phyloP scores from a whole-genome alignment of 2,797 vertebrate genomes.

The Lycodopsis pacificus region DNA sequence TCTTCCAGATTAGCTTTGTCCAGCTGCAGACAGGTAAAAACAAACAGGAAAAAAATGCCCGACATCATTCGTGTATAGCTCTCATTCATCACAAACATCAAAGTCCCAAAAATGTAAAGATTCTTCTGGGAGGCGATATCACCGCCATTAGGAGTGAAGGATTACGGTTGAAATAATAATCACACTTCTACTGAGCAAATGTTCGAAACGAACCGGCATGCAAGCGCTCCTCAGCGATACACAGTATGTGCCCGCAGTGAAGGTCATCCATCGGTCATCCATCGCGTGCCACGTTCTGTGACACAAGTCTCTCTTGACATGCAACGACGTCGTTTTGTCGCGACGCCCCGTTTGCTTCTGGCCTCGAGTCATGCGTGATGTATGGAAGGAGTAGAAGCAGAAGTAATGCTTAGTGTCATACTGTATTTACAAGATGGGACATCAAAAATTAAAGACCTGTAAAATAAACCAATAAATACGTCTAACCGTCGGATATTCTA shows the following conservation, averaged over 20 bases:
- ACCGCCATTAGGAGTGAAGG: too few relatives aligned
- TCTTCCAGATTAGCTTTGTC: constrained; percentile 34
- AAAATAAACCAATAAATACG: neutral
- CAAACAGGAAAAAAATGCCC: neutral
- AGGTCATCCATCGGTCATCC: constrained; percentile 29
- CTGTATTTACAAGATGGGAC: neutral
- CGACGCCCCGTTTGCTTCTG: neutral
- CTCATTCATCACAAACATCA: constrained; percentile 8
- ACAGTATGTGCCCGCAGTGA: constrained; percentile 14
- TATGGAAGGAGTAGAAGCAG: constrained; percentile 7
- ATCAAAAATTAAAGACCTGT: neutral
- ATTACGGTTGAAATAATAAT: neutral
- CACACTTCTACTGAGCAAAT: neutral
- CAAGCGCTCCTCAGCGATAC: constrained; percentile 1
- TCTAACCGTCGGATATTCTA: constrained; percentile 1
- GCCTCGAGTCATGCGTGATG: constrained; percentile 27
- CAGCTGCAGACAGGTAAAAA: constrained; percentile 15
- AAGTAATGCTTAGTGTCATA: neutral
- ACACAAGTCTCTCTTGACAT: constrained; percentile 19
- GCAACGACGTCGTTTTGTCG: neutral
- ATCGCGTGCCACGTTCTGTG: constrained; percentile 42
- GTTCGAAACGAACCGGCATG: neutral
- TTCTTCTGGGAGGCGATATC: neutral
- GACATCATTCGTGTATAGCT: neutral
- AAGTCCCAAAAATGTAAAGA: constrained; percentile 13